A percentile compares a stretch with the other conserved stretches of the same genome.
These are phyloP conservation scores for Drosophila fungiperda DNA, from an alignment of 2,888 invertebrate species.

Conservation along the genomic window DNA sequence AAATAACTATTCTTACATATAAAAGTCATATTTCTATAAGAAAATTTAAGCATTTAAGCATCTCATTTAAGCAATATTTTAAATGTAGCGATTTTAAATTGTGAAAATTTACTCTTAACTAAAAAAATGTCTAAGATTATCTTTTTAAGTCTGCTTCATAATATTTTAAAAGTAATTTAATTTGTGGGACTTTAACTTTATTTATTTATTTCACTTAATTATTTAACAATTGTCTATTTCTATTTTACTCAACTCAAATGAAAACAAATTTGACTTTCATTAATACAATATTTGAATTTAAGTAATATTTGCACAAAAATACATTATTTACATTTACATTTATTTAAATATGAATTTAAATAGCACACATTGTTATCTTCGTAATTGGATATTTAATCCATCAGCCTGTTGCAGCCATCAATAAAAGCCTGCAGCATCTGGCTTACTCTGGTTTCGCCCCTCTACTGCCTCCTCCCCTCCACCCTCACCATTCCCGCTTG, in stretches of 20 bases:
- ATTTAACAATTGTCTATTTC: no score
- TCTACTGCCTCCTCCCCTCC: not conserved
- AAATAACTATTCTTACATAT: not conserved
- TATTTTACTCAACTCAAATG: no score
- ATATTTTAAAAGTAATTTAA: not conserved
- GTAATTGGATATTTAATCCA: slow-evolving; percentile 5
- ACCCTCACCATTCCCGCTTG: not conserved
- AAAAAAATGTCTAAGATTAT: not conserved
- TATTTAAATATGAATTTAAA: not conserved
- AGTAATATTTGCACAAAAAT: not conserved
- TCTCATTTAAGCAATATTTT: not conserved
- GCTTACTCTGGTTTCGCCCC: not conserved
- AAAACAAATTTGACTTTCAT: not conserved
- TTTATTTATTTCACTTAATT: not conserved
- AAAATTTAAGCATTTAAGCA: not conserved
- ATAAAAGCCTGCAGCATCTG: not conserved
- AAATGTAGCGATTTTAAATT: not conserved
- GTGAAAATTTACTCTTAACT: not conserved
- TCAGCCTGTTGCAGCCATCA: not conserved
- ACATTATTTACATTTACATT: no score
- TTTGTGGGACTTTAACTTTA: not conserved
- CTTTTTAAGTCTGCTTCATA: not conserved
- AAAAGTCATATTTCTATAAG: not conserved
- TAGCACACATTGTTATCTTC: not conserved
- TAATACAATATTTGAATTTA: not conserved